These are phyloP conservation scores for Meloidogyne floridensis DNA, from an alignment of 1,140 invertebrate genomes.

Conservation along the genomic window DNA sequence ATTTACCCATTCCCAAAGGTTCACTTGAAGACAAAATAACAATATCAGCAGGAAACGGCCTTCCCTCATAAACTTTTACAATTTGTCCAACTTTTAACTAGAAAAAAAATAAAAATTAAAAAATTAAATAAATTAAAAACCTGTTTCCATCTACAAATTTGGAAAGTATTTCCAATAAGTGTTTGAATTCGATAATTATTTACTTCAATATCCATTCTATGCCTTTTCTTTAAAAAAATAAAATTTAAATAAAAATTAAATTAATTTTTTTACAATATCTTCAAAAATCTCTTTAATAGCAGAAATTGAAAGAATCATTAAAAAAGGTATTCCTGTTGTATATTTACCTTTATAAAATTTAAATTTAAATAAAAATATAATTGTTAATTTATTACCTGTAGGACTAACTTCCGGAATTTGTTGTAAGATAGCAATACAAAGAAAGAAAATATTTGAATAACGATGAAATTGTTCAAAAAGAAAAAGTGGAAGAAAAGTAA, in stretches of 20 bases:
- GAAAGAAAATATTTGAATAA: slow-evolving; percentile 95
- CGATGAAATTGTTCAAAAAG: slow-evolving; percentile 93
- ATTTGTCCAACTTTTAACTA: slow-evolving; percentile 83
- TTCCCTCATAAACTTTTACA: slow-evolving; percentile 84
- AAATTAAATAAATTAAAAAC: slow-evolving; percentile 1
- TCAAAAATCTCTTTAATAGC: slow-evolving; percentile 93
- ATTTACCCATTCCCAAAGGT: slow-evolving; percentile 79
- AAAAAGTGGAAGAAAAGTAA: slow-evolving; percentile 89
- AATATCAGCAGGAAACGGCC: slow-evolving; percentile 91
- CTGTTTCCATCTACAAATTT: slow-evolving; percentile 31
- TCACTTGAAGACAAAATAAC: slow-evolving; percentile 88
- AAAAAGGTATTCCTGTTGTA: slow-evolving; percentile 88
- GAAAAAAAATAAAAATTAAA: slow-evolving; percentile 24
- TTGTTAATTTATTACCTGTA: slow-evolving; percentile 68
- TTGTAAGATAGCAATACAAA: slow-evolving; percentile 85
- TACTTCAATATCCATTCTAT: slow-evolving; percentile 87
- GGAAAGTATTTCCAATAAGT: slow-evolving; percentile 51
- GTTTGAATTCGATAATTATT: slow-evolving; percentile 75
- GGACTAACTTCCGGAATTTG: slow-evolving; percentile 97
- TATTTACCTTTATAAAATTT: slow-evolving; percentile 74
- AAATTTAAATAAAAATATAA: slow-evolving; percentile 11
- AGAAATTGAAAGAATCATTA: slow-evolving; percentile 88
- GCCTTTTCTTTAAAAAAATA: slow-evolving; percentile 77
- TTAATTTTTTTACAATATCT: slow-evolving; percentile 77
- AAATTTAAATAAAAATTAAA: slow-evolving; percentile 17